phyloP scores from a whole-genome alignment of 2,113 vertebrate genomes.

The Orcinus orca region DNA sequence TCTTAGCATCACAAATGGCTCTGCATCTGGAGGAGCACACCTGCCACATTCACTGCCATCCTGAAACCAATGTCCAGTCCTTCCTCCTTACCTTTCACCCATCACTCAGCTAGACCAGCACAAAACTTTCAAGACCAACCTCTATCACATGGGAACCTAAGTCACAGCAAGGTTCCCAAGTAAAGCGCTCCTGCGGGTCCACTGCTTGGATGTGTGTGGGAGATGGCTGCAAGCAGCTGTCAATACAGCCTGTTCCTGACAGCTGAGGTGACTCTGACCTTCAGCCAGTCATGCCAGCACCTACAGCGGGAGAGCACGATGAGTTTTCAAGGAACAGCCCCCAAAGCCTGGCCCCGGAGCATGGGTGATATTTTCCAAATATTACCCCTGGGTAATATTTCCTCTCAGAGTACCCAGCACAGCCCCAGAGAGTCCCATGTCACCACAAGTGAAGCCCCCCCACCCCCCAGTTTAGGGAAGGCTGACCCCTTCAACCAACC shows the following conservation, averaged over 20 bases:
- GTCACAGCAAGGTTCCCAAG: not conserved
- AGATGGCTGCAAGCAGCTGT: not conserved
- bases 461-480: conserved; percentile 58
- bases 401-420: conserved; percentile 39
- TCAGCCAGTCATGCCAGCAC: not conserved
- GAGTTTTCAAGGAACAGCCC: conserved; percentile 54
- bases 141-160: not conserved
- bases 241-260: not conserved
- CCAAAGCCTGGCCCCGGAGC: conserved; percentile 59
- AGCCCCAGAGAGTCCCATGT: conserved; percentile 68
- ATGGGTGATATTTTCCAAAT: conserved; percentile 68
- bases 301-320: conserved; percentile 32
- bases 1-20: not conserved
- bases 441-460: conserved; percentile 59
- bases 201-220: not conserved
- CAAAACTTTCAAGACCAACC: not conserved
- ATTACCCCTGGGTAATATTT: conserved; percentile 79
- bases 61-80: not conserved
- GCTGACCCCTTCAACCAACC: conserved; percentile 35
- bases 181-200: not conserved
- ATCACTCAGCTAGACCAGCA: not conserved
- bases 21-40: not conserved
- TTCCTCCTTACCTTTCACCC: not conserved
- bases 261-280: not conserved
- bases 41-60: not conserved